Conservation (phyloP, 2,113 vertebrate genomes). For the Sialia sialis region DNA sequence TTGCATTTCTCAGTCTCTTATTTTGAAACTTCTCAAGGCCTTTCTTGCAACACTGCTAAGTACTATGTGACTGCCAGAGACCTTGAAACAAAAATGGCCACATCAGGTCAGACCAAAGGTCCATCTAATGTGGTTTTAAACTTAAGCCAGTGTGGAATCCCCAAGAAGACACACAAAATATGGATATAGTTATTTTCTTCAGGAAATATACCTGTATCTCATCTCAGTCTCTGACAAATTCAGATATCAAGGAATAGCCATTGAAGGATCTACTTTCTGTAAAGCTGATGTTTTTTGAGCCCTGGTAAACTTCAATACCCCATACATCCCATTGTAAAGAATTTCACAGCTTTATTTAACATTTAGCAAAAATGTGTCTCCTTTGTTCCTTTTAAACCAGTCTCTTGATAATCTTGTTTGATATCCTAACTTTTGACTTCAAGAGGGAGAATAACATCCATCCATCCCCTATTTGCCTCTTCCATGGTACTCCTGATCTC, state of each 20-base stretch:
- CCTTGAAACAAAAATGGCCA: background rate
- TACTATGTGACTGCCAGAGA: background rate
- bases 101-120: background rate
- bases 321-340: background rate
- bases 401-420: background rate
- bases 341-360: background rate
- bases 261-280: background rate
- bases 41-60: slow-evolving; percentile 22
- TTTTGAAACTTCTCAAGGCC: slow-evolving; percentile 27
- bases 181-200: background rate
- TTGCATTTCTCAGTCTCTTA: slow-evolving; percentile 26
- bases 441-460: background rate
- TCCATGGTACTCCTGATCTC: background rate
- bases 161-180: background rate
- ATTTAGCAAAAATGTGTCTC: background rate
- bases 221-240: background rate
- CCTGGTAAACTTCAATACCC: background rate
- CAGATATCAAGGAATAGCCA: background rate
- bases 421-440: background rate
- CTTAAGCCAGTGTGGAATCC: background rate
- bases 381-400: background rate
- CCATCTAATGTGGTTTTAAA: background rate
- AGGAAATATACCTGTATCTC: background rate
- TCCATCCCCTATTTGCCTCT: background rate
- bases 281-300: background rate